Conservation (phyloP, 2,113 vertebrate genomes). For the Asarcornis scutulata region DNA sequence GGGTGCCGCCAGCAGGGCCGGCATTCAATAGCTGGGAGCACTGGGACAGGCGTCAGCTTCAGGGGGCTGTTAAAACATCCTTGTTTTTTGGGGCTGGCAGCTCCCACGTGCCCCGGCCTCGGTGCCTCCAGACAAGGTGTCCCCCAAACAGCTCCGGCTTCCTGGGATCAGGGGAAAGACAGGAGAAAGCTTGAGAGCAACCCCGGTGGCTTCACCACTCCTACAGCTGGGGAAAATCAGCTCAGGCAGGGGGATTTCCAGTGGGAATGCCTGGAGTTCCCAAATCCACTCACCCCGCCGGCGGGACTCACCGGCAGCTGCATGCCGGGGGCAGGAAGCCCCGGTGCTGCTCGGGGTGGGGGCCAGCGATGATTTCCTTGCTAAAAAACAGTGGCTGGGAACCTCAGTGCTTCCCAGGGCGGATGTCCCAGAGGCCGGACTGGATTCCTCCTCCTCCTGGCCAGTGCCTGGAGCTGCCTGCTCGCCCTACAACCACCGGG, state of each 20-base stretch:
- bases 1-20: too few relatives aligned
- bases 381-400: background rate
- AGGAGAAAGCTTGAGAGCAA: background rate
- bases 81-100: background rate
- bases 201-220: background rate
- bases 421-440: background rate
- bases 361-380: background rate
- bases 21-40: background rate
- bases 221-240: background rate
- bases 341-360: fast-evolving
- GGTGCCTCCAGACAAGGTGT: fast-evolving
- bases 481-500: background rate
- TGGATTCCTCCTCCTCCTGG: background rate
- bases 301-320: fast-evolving
- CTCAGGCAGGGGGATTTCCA: conserved; percentile 28
- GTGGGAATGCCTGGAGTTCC: conserved; percentile 44
- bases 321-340: fast-evolving
- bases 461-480: too few relatives aligned
- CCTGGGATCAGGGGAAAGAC: fast-evolving
- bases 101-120: background rate
- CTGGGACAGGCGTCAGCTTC: background rate
- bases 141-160: background rate
- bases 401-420: background rate
- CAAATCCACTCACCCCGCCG: background rate
- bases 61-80: background rate